Conservation (phyloP, 2,113 vertebrate species). For the Phoxinus phoxinus region DNA sequence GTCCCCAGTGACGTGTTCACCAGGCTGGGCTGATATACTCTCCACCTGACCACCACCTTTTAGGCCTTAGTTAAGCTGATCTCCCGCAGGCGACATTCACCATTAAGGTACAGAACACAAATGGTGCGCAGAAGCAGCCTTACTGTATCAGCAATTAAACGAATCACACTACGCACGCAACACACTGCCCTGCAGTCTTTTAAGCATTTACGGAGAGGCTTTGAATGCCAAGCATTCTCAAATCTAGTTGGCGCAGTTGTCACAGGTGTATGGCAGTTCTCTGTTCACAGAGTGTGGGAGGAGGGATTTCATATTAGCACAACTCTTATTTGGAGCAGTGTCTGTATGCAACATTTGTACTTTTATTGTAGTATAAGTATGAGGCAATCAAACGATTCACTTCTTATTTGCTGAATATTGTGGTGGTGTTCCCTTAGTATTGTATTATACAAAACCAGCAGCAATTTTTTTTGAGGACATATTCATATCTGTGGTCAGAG, state of each 20-base stretch:
- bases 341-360: background rate
- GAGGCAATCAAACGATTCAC: background rate
- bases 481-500: background rate
- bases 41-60: slow-evolving; percentile 54
- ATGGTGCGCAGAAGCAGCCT: slow-evolving; percentile 65
- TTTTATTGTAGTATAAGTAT: background rate
- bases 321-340: background rate
- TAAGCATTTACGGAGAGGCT: slow-evolving; percentile 24
- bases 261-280: background rate
- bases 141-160: slow-evolving; percentile 48
- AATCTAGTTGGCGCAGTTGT: background rate
- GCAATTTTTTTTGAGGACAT: background rate
- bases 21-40: slow-evolving; percentile 59
- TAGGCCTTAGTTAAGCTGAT: slow-evolving; percentile 41
- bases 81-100: slow-evolving; percentile 60
- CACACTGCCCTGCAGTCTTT: background rate
- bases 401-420: background rate
- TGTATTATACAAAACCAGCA: background rate
- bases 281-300: background rate
- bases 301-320: background rate
- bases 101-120: slow-evolving; percentile 57
- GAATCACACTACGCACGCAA: slow-evolving; percentile 46
- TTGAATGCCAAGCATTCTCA: slow-evolving; percentile 1
- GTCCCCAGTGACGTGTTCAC: slow-evolving; percentile 62
- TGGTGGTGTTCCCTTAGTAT: background rate